Evolutionary conservation across 2,888 invertebrate species (phyloP).

Genomic region (Drosophila phalerata): DNA sequence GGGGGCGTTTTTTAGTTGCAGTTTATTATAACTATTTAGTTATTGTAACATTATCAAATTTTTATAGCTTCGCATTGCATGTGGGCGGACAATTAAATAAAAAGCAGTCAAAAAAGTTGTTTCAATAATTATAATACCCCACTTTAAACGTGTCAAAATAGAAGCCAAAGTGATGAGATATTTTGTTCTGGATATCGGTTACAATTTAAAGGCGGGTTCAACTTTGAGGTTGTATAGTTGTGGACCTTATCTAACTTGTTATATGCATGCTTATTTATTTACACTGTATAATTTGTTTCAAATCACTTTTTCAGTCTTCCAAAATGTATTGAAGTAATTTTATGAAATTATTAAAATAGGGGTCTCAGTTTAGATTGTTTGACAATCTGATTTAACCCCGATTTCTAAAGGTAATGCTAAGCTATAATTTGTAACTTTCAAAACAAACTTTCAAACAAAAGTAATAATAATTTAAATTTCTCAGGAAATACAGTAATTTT

Average conservation of each 20-base stretch:
- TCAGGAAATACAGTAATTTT: no score
- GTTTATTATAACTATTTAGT: background rate
- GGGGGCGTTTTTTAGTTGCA: background rate
- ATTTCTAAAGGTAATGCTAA: no score
- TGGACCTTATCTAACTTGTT: constrained; percentile 6
- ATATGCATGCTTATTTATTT: constrained; percentile 12
- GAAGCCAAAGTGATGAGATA: constrained; percentile 22
- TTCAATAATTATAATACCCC: constrained; percentile 14
- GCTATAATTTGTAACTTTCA: no score
- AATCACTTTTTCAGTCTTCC: background rate
- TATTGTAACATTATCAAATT: background rate
- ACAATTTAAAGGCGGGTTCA: constrained; percentile 56
- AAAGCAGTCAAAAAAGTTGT: constrained; percentile 11
- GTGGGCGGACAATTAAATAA: constrained; percentile 34
- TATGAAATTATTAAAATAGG: background rate
- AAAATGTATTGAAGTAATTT: background rate
- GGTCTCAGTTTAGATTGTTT: no score
- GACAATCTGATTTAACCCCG: no score
- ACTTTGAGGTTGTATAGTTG: constrained; percentile 15
- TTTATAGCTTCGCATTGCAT: constrained; percentile 44
- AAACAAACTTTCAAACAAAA: no score
- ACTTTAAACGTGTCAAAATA: constrained; percentile 5
- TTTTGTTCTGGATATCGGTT: constrained; percentile 32
- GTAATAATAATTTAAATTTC: no score
- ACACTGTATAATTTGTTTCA: background rate